phyloP scores from a whole-genome alignment of 2,888 invertebrate genomes.

The Nomada ruficornis region DNA sequence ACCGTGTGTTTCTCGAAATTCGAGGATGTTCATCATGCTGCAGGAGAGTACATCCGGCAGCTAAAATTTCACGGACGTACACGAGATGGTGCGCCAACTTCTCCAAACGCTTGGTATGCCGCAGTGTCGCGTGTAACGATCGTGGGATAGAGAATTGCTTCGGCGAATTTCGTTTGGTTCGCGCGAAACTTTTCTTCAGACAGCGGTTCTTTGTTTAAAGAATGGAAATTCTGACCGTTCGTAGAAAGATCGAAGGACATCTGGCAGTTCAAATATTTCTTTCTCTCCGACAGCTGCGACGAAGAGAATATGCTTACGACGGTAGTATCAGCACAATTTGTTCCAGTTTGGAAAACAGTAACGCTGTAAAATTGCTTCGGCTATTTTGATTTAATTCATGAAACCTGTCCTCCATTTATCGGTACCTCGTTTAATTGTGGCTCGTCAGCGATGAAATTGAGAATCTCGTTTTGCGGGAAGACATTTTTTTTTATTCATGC shows the following conservation, averaged over 20 bases:
- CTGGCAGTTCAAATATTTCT: not conserved
- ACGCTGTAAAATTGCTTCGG: too few relatives aligned
- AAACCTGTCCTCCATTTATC: not conserved
- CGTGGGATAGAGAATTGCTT: not conserved
- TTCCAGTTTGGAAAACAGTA: not conserved
- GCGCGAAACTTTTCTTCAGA: not conserved
- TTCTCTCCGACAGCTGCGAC: not conserved
- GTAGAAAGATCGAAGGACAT: too few relatives aligned
- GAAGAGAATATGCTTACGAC: conserved; percentile 22
- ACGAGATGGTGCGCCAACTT: not conserved
- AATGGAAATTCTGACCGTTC: too few relatives aligned
- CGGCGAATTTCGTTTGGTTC: not conserved
- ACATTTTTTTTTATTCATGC: not conserved
- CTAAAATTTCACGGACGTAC: conserved; percentile 20
- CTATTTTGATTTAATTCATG: too few relatives aligned
- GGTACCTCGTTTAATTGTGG: not conserved
- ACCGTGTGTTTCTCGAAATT: conserved; percentile 34
- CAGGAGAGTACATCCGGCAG: not conserved
- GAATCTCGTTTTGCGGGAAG: not conserved
- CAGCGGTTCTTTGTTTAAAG: too few relatives aligned
- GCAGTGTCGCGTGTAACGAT: not conserved
- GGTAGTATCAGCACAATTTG: conserved; percentile 42
- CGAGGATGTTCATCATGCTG: conserved; percentile 33
- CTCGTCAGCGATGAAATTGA: not conserved
- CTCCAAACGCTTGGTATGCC: not conserved